phyloP scores from a whole-genome alignment of 1,140 invertebrate species.

The Whitmania pigra region DNA sequence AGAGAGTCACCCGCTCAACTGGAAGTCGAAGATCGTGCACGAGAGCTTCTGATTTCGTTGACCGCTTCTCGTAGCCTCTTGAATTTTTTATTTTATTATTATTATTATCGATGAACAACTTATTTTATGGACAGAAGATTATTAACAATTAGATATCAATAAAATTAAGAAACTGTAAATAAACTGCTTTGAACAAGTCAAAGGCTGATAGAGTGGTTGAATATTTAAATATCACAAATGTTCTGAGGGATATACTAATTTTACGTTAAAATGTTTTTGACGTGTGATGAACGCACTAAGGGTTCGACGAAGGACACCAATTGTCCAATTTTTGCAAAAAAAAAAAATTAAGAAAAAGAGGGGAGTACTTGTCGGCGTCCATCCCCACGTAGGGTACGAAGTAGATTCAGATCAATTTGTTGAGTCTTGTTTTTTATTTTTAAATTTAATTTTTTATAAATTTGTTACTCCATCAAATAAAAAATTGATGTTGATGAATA shows the following conservation, averaged over 20 bases:
- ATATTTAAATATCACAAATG: neutral
- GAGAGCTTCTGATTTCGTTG: slow-evolving; percentile 1
- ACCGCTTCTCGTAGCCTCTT: neutral
- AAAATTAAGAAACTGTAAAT: neutral
- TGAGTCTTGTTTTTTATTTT: no score
- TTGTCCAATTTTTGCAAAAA: no score
- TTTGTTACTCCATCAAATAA: no score
- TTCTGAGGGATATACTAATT: neutral
- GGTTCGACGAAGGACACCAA: no score
- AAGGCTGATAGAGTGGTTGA: neutral
- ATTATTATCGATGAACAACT: neutral
- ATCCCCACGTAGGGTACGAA: no score
- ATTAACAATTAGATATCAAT: neutral
- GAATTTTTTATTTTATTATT: neutral
- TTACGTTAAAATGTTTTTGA: no score
- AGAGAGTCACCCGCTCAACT: slow-evolving; percentile 89
- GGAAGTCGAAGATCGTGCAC: slow-evolving; percentile 78
- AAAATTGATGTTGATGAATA: no score
- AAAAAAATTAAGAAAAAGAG: no score
- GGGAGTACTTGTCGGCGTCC: no score
- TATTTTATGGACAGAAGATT: neutral
- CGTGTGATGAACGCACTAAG: no score
- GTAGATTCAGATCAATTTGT: no score
- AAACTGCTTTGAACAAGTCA: neutral
- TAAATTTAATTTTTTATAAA: no score